These are phyloP conservation scores for Chaenogobius annularis DNA, from an alignment of 2,113 vertebrate genomes.

Conservation along the genomic window DNA sequence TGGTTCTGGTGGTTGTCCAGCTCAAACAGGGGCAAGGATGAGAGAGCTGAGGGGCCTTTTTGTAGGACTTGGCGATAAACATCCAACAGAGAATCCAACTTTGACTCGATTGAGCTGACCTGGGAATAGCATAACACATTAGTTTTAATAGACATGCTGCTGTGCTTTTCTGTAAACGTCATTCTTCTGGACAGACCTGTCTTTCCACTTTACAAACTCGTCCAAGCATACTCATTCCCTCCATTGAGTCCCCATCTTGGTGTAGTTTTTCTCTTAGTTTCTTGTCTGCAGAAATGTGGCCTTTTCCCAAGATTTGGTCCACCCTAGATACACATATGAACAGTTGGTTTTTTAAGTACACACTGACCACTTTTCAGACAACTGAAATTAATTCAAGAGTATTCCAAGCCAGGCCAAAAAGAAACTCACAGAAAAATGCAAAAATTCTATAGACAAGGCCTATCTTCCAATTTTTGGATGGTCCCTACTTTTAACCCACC, in stretches of 20 bases:
- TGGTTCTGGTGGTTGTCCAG: slow-evolving; percentile 77
- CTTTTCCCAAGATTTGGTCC: slow-evolving; percentile 98
- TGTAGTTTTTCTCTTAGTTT: slow-evolving; percentile 89
- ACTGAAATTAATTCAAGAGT: slow-evolving; percentile 19
- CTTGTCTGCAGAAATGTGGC: slow-evolving; percentile 92
- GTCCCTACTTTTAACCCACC: too few relatives aligned
- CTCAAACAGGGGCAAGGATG: slow-evolving; percentile 90
- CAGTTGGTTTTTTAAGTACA: slow-evolving; percentile 2
- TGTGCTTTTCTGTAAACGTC: neutral
- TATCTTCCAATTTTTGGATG: too few relatives aligned
- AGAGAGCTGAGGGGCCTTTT: slow-evolving; percentile 88
- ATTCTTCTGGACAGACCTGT: slow-evolving; percentile 80
- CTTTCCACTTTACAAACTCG: slow-evolving; percentile 97
- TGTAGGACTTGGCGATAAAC: slow-evolving; percentile 93
- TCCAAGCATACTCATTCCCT: slow-evolving; percentile 96
- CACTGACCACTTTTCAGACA: slow-evolving; percentile 7
- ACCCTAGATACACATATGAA: slow-evolving; percentile 77
- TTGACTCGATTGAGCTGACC: slow-evolving; percentile 98
- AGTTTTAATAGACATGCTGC: neutral
- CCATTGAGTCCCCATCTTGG: slow-evolving; percentile 85
- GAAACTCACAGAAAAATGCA: slow-evolving; percentile 15
- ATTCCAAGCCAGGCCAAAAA: slow-evolving; percentile 24
- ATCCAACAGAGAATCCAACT: slow-evolving; percentile 93
- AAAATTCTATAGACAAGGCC: neutral
- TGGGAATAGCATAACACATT: slow-evolving; percentile 48